Conservation (phyloP, 53 echinoderm and acorn worm species). For the Henricia sp. region DNA sequence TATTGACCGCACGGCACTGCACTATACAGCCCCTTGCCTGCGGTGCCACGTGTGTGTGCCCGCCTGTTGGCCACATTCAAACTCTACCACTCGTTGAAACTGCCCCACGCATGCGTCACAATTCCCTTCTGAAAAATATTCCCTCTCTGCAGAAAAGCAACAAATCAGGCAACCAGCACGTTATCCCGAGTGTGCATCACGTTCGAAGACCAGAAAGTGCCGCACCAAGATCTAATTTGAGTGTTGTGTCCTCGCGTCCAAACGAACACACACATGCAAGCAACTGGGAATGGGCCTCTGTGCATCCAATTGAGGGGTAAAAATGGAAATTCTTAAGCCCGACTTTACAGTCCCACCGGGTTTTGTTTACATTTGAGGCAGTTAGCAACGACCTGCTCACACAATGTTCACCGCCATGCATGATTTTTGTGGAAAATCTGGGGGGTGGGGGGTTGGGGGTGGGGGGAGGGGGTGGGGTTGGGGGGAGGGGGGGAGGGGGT, state of each 20-base stretch:
- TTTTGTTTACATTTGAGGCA: background rate
- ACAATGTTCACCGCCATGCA: no score
- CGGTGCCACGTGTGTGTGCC: background rate
- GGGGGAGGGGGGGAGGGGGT: no score
- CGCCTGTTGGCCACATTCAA: background rate
- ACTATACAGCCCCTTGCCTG: no score
- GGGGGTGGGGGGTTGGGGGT: no score
- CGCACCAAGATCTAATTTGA: constrained; percentile 33
- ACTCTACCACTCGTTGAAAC: background rate
- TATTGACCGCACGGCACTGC: background rate
- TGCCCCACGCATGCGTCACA: background rate
- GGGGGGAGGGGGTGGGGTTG: no score
- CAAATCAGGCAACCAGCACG: background rate
- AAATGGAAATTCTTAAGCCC: no score
- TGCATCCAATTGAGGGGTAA: no score
- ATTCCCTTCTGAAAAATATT: background rate
- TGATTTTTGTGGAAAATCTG: no score
- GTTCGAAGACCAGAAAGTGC: background rate
- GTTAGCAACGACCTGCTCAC: no score
- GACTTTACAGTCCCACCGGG: background rate
- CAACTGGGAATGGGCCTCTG: no score
- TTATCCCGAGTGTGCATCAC: background rate
- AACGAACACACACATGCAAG: no score
- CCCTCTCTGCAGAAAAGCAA: background rate
- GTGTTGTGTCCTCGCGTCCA: no score